Evolutionary conservation across 2,113 vertebrate species (phyloP).

Genomic region (Turnix velox): DNA sequence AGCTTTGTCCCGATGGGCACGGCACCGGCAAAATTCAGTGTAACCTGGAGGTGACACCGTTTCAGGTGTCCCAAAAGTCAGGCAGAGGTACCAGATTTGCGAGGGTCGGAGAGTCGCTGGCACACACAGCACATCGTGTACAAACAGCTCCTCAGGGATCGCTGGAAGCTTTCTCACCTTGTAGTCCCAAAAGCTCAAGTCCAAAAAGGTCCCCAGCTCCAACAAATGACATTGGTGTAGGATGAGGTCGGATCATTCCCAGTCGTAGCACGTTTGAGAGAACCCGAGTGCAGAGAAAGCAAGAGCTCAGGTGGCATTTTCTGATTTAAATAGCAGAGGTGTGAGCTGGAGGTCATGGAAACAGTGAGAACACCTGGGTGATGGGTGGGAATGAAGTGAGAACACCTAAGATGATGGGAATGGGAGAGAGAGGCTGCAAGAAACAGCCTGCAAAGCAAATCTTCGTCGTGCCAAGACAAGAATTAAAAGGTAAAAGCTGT

Average conservation of each 20-base stretch:
- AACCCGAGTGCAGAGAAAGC: neutral
- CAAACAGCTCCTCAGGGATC: neutral
- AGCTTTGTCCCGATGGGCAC: neutral
- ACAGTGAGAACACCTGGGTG: neutral
- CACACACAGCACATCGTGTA: accelerated
- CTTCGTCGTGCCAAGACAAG: neutral
- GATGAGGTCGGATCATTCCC: accelerated
- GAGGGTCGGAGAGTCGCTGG: neutral
- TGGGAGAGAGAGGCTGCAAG: neutral
- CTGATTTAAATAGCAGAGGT: neutral
- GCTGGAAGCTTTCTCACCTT: neutral
- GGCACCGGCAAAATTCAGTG: accelerated
- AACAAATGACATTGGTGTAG: neutral
- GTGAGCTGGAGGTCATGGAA: neutral
- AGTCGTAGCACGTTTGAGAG: neutral
- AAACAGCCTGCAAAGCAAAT: neutral
- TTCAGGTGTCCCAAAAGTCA: accelerated
- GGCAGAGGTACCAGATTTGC: neutral
- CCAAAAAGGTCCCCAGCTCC: accelerated
- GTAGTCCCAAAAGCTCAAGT: neutral
- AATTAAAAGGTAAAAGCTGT: neutral
- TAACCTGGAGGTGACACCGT: accelerated
- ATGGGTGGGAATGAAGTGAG: neutral
- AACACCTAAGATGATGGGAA: neutral
- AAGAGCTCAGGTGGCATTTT: neutral